These are phyloP conservation scores for Labroides dimidiatus DNA, from an alignment of 2,797 vertebrate genomes.

Conservation along the genomic window DNA sequence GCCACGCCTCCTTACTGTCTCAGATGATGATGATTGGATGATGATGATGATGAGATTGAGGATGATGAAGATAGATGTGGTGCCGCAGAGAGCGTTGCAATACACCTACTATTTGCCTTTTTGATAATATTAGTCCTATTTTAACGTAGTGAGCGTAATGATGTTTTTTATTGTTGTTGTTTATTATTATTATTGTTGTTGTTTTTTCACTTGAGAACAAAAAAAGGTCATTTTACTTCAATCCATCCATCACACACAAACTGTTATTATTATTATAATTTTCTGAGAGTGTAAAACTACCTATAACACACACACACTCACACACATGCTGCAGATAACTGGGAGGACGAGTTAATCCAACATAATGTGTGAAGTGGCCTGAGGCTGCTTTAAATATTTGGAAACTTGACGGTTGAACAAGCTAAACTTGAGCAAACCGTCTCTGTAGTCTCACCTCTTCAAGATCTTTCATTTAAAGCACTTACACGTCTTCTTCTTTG, in stretches of 20 bases:
- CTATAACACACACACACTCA: conserved; percentile 43
- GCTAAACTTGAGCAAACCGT: conserved; percentile 9
- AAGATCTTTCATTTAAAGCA: conserved; percentile 3
- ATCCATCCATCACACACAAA: conserved; percentile 44
- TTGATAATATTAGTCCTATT: conserved; percentile 82
- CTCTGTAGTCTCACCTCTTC: not conserved
- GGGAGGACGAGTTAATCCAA: too few relatives aligned
- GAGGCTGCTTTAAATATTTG: too few relatives aligned
- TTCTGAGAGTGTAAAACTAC: conserved; percentile 63
- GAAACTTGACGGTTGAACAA: too few relatives aligned
- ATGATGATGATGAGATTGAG: conserved; percentile 66
- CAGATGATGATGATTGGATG: conserved; percentile 62
- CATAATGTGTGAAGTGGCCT: too few relatives aligned
- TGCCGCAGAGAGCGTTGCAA: conserved; percentile 84
- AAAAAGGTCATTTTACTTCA: conserved; percentile 62
- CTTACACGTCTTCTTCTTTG: conserved; percentile 9
- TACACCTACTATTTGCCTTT: conserved; percentile 87
- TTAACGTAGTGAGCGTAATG: conserved; percentile 72
- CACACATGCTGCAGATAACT: conserved; percentile 25
- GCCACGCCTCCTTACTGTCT: conserved; percentile 62
- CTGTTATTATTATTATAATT: conserved; percentile 11
- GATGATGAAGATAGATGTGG: conserved; percentile 72
- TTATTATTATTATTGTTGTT: conserved; percentile 60
- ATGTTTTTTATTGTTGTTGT: conserved; percentile 53
- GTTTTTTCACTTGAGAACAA: conserved; percentile 69